phyloP scores from a whole-genome alignment of 2,888 invertebrate species.

The Dynastes maya region DNA sequence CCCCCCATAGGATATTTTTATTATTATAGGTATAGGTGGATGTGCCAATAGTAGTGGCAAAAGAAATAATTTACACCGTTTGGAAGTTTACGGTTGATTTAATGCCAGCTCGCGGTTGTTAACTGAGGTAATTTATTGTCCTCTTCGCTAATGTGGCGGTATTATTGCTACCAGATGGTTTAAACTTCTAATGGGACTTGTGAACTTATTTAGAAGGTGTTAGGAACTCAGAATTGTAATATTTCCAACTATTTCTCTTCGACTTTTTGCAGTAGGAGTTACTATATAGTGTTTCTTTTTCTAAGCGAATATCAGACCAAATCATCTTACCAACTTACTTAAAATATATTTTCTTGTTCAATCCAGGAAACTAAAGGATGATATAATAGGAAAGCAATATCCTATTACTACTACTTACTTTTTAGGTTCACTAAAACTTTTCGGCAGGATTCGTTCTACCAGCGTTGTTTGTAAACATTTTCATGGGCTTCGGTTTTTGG shows the following conservation, averaged over 20 bases:
- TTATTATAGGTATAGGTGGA: background rate
- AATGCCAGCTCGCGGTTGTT: background rate
- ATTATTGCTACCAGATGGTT: constrained; percentile 1
- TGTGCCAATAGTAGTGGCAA: background rate
- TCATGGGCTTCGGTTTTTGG: background rate
- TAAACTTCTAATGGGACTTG: background rate
- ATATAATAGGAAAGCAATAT: too few relatives aligned
- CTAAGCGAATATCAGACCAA: too few relatives aligned
- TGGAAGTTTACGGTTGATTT: constrained; percentile 10
- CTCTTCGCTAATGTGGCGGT: background rate
- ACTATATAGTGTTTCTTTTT: too few relatives aligned
- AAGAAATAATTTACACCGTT: constrained; percentile 6
- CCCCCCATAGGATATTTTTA: constrained; percentile 19
- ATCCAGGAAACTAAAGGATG: too few relatives aligned
- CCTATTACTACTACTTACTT: background rate
- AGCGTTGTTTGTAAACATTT: constrained; percentile 25
- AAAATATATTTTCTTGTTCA: too few relatives aligned
- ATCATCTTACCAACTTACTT: too few relatives aligned
- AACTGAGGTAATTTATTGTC: constrained; percentile 10
- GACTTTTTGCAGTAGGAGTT: too few relatives aligned
- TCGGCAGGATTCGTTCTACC: background rate
- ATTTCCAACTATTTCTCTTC: too few relatives aligned
- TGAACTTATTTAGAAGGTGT: background rate
- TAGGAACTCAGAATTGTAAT: too few relatives aligned
- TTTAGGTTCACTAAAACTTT: background rate